Conservation (phyloP, 2,113 vertebrate species). For the rabbit (Oryctolagus cuniculus) region DNA sequence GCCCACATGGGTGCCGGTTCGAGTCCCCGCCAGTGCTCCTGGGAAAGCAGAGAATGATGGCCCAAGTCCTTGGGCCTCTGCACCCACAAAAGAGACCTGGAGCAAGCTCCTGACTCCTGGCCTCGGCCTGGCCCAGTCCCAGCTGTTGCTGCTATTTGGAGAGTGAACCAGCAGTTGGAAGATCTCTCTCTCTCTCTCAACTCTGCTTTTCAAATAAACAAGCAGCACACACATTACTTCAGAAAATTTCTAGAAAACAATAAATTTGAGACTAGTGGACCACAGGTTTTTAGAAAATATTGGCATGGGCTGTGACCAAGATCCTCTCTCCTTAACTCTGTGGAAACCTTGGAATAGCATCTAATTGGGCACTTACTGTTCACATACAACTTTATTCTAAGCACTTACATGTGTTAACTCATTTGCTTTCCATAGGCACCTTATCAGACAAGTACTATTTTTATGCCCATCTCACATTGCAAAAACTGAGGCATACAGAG, state of each 20-base stretch:
- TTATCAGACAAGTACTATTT: neutral
- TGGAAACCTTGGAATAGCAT: neutral
- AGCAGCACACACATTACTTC: neutral
- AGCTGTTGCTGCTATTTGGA: too few relatives aligned
- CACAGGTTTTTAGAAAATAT: neutral
- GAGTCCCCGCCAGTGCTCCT: too few relatives aligned
- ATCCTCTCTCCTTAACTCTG: too few relatives aligned
- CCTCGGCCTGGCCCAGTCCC: too few relatives aligned
- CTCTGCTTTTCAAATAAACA: too few relatives aligned
- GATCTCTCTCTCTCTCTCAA: too few relatives aligned
- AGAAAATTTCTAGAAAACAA: neutral
- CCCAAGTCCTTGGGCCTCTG: too few relatives aligned
- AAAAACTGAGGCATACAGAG: slow-evolving; percentile 24
- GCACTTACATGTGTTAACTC: neutral
- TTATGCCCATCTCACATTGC: neutral
- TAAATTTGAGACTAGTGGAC: neutral
- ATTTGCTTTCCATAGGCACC: neutral
- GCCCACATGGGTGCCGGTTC: too few relatives aligned
- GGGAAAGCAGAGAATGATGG: too few relatives aligned
- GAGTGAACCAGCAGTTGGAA: too few relatives aligned
- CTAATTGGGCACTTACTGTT: neutral
- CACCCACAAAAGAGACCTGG: too few relatives aligned
- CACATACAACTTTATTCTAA: neutral
- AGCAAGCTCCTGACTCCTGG: too few relatives aligned
- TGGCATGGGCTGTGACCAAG: neutral